These are phyloP conservation scores for Hermaeophaga mercurialis DNA, from an alignment of 2,888 invertebrate genomes.

Conservation along the genomic window DNA sequence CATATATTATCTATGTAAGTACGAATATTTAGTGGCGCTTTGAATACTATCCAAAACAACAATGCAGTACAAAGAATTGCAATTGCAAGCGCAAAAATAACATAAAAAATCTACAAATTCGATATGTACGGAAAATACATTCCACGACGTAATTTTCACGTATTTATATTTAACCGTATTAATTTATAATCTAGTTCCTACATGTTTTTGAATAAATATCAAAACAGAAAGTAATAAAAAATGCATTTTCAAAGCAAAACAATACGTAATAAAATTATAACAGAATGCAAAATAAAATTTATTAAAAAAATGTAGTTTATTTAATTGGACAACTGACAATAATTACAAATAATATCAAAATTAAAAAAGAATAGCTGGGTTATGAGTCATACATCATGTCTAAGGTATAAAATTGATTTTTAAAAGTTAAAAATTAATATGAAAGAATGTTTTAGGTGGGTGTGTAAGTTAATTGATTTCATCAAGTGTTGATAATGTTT, in stretches of 20 bases:
- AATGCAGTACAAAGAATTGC: too few relatives aligned
- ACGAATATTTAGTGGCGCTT: constrained; percentile 5
- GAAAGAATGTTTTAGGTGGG: constrained; percentile 7
- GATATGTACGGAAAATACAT: too few relatives aligned
- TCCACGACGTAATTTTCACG: too few relatives aligned
- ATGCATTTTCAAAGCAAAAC: neutral
- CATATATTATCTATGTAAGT: constrained; percentile 9
- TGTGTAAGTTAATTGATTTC: constrained; percentile 4
- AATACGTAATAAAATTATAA: constrained; percentile 7
- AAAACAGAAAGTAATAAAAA: neutral
- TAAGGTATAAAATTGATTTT: constrained; percentile 2
- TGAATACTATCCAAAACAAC: constrained; percentile 1
- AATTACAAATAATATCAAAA: constrained; percentile 5
- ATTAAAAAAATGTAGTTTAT: constrained; percentile 7
- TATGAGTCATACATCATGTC: constrained; percentile 5
- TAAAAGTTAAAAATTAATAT: constrained; percentile 4
- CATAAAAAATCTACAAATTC: too few relatives aligned
- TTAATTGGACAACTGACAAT: too few relatives aligned
- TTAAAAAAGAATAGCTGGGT: constrained; percentile 1
- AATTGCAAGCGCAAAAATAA: too few relatives aligned
- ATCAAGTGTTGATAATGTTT: neutral
- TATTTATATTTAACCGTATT: too few relatives aligned
- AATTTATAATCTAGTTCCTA: neutral
- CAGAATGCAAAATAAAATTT: constrained; percentile 2
- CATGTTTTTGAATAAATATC: neutral